phyloP scores from a whole-genome alignment of 2,797 vertebrate genomes.

The Bufotes viridis region DNA sequence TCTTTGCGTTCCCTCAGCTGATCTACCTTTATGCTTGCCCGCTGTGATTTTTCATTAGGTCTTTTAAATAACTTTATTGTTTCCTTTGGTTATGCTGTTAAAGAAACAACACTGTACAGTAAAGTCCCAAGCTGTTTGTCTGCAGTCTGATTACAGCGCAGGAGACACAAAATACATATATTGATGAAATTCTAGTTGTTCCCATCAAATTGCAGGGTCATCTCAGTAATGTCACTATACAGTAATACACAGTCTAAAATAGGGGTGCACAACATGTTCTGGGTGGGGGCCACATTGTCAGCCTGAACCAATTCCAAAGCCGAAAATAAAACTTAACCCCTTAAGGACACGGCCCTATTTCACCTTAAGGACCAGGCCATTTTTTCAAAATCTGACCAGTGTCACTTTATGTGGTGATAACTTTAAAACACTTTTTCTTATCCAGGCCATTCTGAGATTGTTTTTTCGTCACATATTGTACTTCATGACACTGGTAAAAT shows the following conservation, averaged over 20 bases:
- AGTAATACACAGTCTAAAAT: not conserved
- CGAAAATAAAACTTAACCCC: too few species aligned
- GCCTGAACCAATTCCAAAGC: too few species aligned
- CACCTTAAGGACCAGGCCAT: too few species aligned
- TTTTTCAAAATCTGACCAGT: too few species aligned
- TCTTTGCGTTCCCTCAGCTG: not conserved
- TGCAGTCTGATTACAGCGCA: not conserved
- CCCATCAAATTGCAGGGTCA: not conserved
- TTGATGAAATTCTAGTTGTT: not conserved
- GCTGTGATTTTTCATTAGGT: slow-evolving; percentile 32
- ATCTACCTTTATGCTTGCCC: not conserved
- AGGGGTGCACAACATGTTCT: too few species aligned
- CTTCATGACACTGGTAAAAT: too few species aligned
- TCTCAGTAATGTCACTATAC: not conserved
- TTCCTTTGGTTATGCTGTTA: not conserved
- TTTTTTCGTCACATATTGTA: too few species aligned
- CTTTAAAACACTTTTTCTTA: too few species aligned
- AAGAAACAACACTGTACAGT: not conserved
- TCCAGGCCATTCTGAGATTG: too few species aligned
- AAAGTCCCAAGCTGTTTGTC: not conserved
- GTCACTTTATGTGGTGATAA: too few species aligned
- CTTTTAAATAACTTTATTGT: not conserved
- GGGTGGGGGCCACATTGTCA: too few species aligned
- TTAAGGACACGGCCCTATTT: too few species aligned
- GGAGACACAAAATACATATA: not conserved